Evolutionary conservation across 53 echinoderm and acorn worm genomes (phyloP), one percentile per base, ranked within the genome.

Genomic region (Zoroaster sp.): DNA sequence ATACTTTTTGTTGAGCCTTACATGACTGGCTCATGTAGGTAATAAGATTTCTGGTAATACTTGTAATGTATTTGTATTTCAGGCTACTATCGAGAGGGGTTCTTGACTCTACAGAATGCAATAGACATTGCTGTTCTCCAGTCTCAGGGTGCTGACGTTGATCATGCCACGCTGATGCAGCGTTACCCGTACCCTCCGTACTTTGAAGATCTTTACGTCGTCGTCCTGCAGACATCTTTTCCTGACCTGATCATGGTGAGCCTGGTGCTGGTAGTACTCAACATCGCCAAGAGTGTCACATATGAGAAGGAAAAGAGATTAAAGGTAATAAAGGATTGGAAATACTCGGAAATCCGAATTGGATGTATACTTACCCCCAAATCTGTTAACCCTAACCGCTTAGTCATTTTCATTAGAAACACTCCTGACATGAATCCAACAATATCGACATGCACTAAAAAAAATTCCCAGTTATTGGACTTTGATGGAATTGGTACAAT

Each of bases 131-230:
- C 96, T 32, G 52, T 95, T n/a, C 66, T 95, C 30, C 89, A 92
- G 87, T 68, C 68, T 18, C 73, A 80, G 39, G 69, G 73, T 10
- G 88, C 45, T 4, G 67, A 35, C 28, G 67, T 69, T 0, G 54
- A 77, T 17, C 91, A 91, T 35, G 72, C 88, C 5, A 83, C 88
- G 18, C 47, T 87, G n/a, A 89, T 95, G 83, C 86, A 88, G 20
- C 88, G 96, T 12, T 95, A 93, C 81, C 96, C 93, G 3, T 95
- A 95, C 74, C 93, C 96, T 4, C 93, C 96, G 15, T 95, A 95
- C 86, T 77, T 89, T n/a, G 96, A 93, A 32, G 96, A 95, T 25
- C 42, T 38, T 5, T 94, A 88, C 44, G 86, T 95, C 74, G 72
- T 87, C 11, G 92, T 93, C 30, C 54, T 95, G 45, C 96, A 95